These are phyloP conservation scores for Achlya flavicornis DNA, from an alignment of 2,888 invertebrate species.

Conservation along the genomic window DNA sequence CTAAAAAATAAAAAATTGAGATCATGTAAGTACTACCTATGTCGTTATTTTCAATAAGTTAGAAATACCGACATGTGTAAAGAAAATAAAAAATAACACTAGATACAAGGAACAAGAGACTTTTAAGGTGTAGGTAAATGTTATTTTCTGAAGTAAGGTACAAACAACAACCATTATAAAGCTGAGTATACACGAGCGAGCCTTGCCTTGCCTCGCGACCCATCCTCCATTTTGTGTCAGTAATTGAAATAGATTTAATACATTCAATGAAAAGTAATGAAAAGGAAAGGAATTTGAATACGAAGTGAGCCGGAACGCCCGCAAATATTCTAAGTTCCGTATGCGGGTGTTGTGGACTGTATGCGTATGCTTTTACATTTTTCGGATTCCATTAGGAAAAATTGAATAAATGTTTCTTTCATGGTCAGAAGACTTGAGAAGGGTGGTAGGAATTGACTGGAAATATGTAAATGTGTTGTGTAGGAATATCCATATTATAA, in stretches of 20 bases:
- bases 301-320: conserved; percentile 13
- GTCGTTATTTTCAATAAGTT: no score
- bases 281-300: conserved; percentile 21
- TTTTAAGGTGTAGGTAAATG: no score
- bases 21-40: no score
- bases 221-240: conserved; percentile 13
- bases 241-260: conserved; percentile 24
- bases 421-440: not conserved
- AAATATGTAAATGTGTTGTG: not conserved
- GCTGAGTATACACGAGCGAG: conserved; percentile 3
- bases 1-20: no score
- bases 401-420: not conserved
- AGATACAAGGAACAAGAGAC: no score
- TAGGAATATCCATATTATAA: no score
- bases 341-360: not conserved
- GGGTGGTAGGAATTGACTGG: not conserved
- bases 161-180: not conserved
- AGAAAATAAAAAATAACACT: no score
- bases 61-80: no score
- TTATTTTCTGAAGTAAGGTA: not conserved
- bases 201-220: conserved; percentile 5
- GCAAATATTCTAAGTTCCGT: conserved; percentile 2
- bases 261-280: conserved; percentile 19
- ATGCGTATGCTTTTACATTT: not conserved
- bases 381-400: not conserved